Percentiles rank a stretch among this genome's conserved stretches.
Conservation (phyloP, 2,888 invertebrate genomes). For the Branchellion lobata region DNA sequence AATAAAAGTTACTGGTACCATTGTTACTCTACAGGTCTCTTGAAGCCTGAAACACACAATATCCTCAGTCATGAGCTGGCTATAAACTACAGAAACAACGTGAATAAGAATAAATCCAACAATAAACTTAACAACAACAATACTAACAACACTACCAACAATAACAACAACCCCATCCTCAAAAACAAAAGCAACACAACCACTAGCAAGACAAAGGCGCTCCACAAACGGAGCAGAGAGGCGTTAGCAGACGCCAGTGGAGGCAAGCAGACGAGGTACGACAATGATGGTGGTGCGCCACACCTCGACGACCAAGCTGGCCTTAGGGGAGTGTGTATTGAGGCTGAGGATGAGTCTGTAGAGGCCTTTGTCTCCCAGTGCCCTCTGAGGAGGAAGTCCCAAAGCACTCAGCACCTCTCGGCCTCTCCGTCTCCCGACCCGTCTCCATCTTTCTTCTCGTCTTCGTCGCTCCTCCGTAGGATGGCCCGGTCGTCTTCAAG, state of each 20-base stretch:
- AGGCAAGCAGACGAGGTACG: too few species aligned
- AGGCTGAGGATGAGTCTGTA: not conserved
- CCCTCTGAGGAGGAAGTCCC: not conserved
- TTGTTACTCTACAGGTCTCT: not conserved
- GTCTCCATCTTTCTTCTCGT: not conserved
- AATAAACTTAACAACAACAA: not conserved
- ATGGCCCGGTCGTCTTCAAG: not conserved
- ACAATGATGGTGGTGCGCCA: too few species aligned
- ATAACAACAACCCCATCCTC: not conserved
- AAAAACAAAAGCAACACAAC: too few species aligned
- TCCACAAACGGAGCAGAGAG: too few species aligned
- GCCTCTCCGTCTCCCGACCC: not conserved
- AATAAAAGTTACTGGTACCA: not conserved
- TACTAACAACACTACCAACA: not conserved
- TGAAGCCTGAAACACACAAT: not conserved
- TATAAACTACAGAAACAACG: not conserved
- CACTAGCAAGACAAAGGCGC: too few species aligned
- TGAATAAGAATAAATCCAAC: not conserved
- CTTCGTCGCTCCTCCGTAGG: not conserved
- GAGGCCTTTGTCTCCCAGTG: not conserved
- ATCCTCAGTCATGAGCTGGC: constrained; percentile 4
- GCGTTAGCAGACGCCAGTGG: too few species aligned
- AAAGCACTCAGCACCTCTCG: not conserved
- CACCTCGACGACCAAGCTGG: too few species aligned
- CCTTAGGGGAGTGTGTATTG: not conserved